Base-by-base conservation (phyloP, 2,797 vertebrate species). In the Emydoidea blandingii region DNA sequence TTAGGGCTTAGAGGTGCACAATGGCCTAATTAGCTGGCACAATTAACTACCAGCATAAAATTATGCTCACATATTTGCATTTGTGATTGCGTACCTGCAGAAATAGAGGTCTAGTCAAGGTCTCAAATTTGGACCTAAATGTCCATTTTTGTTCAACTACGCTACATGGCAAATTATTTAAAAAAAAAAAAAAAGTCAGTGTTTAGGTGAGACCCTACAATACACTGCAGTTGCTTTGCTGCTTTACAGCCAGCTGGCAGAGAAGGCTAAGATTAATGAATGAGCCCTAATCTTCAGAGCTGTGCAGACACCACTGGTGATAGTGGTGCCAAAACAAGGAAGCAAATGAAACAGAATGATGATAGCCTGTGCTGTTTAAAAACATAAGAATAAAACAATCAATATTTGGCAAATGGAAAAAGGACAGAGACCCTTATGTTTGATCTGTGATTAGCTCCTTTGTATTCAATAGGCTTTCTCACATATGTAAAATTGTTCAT, bases 301-400 rank as follows among this genome's bases (percentile, higher is more conserved):
- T 54, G 19, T 19, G 34, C 53, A n/a, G 78, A 50, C 31, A n/a
- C 19, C 31, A 34, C 27, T 31, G 15, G 12, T 50, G 78, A 79
- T 16, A 79, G 14, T 50, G 19, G 19, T 72, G n/a, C 68, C 68
- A 37, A 72, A 72, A 72, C 19, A 72, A 72, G 34, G 34, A 83
- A 96, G n/a, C 18, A 29, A 23, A 8, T 44, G 1, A 1, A 89
- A 92, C 21, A 89, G 85, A 94, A 91, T 5, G 47, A 57, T 23
- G 7, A 0, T 7, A 47, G 8, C 53, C 47, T 86, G 57, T n/a
- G 65, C 53, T 81, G 2, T 19, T 90, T 84, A 72, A 34, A 80
- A 68, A 79, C 2, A 0, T 83, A 88, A 88, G 2, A 86, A 80
- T 56, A 65, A 86, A 7, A 1, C 25, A 87, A 94, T 10, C 74